Evolutionary conservation across 2,888 invertebrate species (phyloP), one percentile per base, ranked within the genome.

Genomic region (Microchrysa polita): DNA sequence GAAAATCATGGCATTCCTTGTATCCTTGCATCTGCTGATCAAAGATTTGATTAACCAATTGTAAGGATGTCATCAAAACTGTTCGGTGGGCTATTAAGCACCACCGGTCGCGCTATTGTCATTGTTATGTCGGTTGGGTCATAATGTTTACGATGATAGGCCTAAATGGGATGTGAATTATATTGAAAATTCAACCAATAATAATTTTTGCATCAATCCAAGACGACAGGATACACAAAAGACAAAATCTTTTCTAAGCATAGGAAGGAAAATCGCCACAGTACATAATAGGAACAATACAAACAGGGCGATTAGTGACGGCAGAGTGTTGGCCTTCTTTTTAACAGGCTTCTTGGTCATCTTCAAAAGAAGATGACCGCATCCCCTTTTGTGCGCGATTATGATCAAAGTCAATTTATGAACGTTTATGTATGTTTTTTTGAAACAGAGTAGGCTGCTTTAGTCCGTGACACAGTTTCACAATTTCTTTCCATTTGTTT

Each of bases 151-250:
- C 55, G 69, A 55, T 57, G 69, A 69, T 69, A 69, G 55, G 69
- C 69, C 55, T 69, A 69, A 69, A 55, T 57, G 57, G 14, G n/a
- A n/a, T 53, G 22, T 67, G 69, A 69, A 69, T 69, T 69, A 69
- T n/a, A n/a, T 55, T n/a, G 40, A 40, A 69, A 9, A 44, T 42
- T 18, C 12, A 16, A 16, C 16, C n/a, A 18, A 52, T 40, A 16
- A 18, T n/a, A n/a, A n/a, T n/a, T 16, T 20, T 22, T 63, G 27
- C 57, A n/a, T 34, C 20, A 18, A 40, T 22, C 18, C 18, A 16
- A 40, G 16, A 2, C 48, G 55, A 16, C 55, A 42, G n/a, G 40
- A 55, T 4, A 55, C 10, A 53, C 53, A 55, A 57, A 55, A 40
- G 18, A 1, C 57, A n/a, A n/a, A n/a, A 40, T 57, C 20, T 55